Evolutionary conservation across 2,113 vertebrate genomes (phyloP).

Genomic region (Lates calcarifer): DNA sequence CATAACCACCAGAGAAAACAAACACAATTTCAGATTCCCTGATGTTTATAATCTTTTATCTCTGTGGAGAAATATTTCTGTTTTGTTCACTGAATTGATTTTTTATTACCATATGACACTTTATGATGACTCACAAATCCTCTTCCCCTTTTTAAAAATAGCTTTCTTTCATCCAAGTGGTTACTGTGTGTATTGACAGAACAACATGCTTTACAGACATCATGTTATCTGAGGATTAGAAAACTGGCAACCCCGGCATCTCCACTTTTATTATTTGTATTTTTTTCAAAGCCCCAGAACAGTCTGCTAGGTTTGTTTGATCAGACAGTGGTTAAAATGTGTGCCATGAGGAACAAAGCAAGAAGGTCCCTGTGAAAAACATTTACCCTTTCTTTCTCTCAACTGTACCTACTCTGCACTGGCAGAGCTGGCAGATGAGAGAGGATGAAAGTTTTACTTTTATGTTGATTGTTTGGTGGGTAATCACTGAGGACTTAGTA

Average conservation of each 20-base stretch:
- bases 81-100: background rate
- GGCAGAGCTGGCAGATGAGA: conserved; percentile 1
- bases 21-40: background rate
- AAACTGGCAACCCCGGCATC: conserved; percentile 25
- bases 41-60: background rate
- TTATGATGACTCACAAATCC: conserved; percentile 11
- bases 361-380: conserved; percentile 40
- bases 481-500: conserved; percentile 8
- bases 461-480: conserved; percentile 36
- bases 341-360: conserved; percentile 49
- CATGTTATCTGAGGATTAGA: conserved; percentile 50
- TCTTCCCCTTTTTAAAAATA: conserved; percentile 24
- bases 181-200: conserved; percentile 29
- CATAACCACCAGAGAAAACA: background rate
- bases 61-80: background rate
- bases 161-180: background rate
- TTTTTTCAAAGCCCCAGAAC: conserved; percentile 42
- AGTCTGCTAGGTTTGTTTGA: conserved; percentile 48
- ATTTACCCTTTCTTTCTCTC: conserved; percentile 46
- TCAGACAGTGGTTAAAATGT: conserved; percentile 39
- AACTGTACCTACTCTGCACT: conserved; percentile 13
- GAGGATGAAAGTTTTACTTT: conserved; percentile 41
- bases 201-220: conserved; percentile 43
- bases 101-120: background rate
- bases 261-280: conserved; percentile 37